phyloP scores from a whole-genome alignment of 2,797 vertebrate genomes.

The Diceros bicornis region DNA sequence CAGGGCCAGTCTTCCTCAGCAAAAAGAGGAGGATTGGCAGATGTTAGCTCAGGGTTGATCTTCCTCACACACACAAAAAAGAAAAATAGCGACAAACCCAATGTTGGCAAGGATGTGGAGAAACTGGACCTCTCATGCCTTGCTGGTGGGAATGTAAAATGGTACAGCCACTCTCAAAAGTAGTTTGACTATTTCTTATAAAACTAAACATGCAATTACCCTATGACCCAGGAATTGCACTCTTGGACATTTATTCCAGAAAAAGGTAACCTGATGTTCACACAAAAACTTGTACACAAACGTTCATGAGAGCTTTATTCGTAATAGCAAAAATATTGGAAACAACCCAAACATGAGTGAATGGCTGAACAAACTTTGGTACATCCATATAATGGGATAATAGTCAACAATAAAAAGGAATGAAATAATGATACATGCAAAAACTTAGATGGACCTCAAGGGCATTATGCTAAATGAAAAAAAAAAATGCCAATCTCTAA shows the following conservation, averaged over 20 bases:
- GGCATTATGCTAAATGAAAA: not conserved
- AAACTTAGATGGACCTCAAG: not conserved
- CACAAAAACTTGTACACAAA: not conserved
- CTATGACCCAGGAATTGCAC: not conserved
- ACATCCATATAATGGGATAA: not conserved
- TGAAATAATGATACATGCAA: not conserved
- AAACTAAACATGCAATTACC: not conserved
- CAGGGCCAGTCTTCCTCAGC: too few relatives aligned
- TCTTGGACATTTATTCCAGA: not conserved
- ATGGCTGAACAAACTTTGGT: conserved; percentile 18
- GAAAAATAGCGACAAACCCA: not conserved
- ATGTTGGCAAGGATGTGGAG: not conserved
- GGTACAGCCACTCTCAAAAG: not conserved
- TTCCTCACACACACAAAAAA: too few relatives aligned
- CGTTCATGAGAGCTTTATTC: not conserved
- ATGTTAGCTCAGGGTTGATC: too few relatives aligned
- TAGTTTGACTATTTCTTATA: not conserved
- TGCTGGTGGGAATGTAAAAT: not conserved
- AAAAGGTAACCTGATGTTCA: not conserved
- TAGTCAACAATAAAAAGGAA: conserved; percentile 21
- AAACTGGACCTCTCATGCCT: not conserved
- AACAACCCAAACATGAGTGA: not conserved
- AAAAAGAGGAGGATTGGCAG: too few relatives aligned
- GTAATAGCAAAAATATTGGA: not conserved
- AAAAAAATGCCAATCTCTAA: not conserved